A percentile compares a stretch with the other conserved stretches of the same genome.
Conservation (phyloP, 2,113 vertebrate species). For the Oreocharis arfaki region DNA sequence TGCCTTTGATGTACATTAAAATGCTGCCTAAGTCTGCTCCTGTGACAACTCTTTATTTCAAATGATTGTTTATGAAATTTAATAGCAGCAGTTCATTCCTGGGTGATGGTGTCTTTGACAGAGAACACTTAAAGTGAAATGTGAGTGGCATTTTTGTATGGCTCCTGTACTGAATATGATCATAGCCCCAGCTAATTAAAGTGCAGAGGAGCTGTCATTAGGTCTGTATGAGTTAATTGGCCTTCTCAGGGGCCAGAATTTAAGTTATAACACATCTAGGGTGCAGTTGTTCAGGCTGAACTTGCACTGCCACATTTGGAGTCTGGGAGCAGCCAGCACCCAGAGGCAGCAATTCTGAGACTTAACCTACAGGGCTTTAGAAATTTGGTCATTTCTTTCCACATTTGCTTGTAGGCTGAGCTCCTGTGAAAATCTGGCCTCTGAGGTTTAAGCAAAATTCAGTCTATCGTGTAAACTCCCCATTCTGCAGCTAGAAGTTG, state of each 20-base stretch:
- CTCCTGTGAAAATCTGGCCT: background rate
- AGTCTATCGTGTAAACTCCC: background rate
- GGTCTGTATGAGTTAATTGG: background rate
- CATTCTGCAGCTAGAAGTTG: background rate
- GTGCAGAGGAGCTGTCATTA: background rate
- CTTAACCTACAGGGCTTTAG: background rate
- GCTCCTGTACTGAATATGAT: background rate
- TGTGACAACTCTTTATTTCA: background rate
- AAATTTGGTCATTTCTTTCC: background rate
- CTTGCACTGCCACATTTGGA: background rate
- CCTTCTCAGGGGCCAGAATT: background rate
- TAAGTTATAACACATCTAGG: background rate
- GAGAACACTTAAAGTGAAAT: background rate
- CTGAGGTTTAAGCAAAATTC: background rate
- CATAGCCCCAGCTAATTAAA: background rate
- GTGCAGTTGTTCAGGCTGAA: background rate
- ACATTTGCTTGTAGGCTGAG: background rate
- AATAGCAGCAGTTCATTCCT: background rate
- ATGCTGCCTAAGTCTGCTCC: background rate
- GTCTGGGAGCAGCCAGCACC: background rate
- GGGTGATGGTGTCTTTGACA: slow-evolving; percentile 3
- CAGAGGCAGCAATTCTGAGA: background rate
- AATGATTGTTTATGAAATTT: background rate
- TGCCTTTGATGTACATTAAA: background rate
- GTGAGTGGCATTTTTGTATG: background rate